Evolutionary conservation across 1,140 invertebrate species (phyloP).

Genomic region (Pseudachorutes palmiensis): DNA sequence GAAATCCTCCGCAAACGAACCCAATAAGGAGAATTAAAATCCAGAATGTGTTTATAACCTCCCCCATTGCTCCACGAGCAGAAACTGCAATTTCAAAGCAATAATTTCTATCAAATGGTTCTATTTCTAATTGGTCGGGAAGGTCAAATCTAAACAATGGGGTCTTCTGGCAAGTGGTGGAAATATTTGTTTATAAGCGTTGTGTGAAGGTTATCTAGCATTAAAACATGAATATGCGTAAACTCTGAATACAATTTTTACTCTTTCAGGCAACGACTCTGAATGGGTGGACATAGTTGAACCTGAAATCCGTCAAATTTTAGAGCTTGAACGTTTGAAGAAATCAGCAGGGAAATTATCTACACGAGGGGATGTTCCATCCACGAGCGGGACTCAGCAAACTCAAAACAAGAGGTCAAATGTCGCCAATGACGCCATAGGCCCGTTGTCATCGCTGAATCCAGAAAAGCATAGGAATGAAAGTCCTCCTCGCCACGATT

Average conservation of each 20-base stretch:
- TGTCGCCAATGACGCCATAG: background rate
- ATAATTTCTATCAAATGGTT: no score
- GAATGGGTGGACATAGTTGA: conserved; percentile 78
- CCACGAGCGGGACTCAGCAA: conserved; percentile 3
- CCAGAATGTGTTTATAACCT: background rate
- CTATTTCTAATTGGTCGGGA: no score
- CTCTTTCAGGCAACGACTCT: conserved; percentile 53
- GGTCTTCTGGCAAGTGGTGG: no score
- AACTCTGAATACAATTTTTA: background rate
- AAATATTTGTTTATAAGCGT: no score
- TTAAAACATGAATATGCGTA: background rate
- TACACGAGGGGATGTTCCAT: background rate
- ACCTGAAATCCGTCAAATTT: conserved; percentile 64
- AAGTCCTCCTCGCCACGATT: background rate
- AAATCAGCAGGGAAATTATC: background rate
- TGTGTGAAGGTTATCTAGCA: background rate
- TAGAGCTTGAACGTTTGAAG: conserved; percentile 49
- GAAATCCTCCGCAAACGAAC: background rate
- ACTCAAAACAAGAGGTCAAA: conserved; percentile 7
- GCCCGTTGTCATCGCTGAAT: conserved; percentile 2
- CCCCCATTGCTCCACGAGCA: background rate
- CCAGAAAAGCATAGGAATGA: background rate
- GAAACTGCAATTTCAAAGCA: background rate
- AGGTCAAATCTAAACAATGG: no score
- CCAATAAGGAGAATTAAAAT: background rate